These are phyloP conservation scores for Sesia bembeciformis DNA, from an alignment of 2,888 invertebrate genomes.

Conservation along the genomic window DNA sequence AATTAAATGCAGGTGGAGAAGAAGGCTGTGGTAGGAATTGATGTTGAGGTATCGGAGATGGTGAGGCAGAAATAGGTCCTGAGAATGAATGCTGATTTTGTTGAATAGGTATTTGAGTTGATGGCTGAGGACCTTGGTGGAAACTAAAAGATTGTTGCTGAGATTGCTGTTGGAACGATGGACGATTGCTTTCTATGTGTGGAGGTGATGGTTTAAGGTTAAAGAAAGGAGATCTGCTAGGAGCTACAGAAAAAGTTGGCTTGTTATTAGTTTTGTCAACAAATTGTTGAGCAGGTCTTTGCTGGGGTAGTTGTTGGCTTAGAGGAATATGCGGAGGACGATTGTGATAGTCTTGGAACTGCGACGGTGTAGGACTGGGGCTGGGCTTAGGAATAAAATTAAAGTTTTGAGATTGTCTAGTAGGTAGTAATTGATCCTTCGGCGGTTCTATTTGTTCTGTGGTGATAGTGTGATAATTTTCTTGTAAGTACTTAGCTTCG, in stretches of 20 bases:
- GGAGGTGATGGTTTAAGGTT: constrained; percentile 65
- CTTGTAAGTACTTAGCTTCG: constrained; percentile 67
- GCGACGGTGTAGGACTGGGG: constrained; percentile 40
- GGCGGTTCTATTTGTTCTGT: constrained; percentile 60
- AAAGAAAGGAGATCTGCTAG: constrained; percentile 54
- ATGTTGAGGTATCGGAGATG: constrained; percentile 27
- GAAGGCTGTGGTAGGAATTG: constrained; percentile 25
- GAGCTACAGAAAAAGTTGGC: constrained; percentile 39
- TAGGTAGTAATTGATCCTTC: constrained; percentile 53
- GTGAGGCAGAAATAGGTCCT: constrained; percentile 19
- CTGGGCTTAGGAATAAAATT: constrained; percentile 39
- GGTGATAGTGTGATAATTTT: constrained; percentile 70
- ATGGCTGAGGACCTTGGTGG: constrained; percentile 50
- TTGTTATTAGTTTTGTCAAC: constrained; percentile 48
- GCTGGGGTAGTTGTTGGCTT: constrained; percentile 69
- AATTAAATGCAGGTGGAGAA: constrained; percentile 44
- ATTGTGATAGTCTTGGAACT: constrained; percentile 47
- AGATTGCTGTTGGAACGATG: constrained; percentile 44
- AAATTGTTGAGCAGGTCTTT: constrained; percentile 50
- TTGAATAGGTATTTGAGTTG: constrained; percentile 30
- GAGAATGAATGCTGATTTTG: constrained; percentile 40
- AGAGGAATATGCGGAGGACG: constrained; percentile 43
- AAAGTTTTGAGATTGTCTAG: constrained; percentile 45
- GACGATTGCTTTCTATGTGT: constrained; percentile 51
- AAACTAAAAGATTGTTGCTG: constrained; percentile 51